Base-by-base conservation (phyloP, 2,797 vertebrate species). In the Onychomys torridus region DNA sequence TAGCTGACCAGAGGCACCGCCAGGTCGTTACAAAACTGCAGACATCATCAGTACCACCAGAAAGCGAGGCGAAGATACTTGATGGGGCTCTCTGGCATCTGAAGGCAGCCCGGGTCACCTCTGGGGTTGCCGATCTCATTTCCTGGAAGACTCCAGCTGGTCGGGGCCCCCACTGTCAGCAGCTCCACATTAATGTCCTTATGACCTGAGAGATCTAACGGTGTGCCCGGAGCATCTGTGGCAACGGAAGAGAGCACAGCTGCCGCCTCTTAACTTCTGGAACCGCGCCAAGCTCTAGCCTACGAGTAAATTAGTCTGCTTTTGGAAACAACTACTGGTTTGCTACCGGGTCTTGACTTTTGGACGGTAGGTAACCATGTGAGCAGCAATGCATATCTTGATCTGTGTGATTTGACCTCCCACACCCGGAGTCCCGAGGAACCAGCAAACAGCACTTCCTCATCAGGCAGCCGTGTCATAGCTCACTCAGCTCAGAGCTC, bases 321-420 rank as follows among this genome's bases (percentile, higher is more conserved):
- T 92, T 93, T 73, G 67, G 73, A 94, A 96, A 71, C 89, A 90
- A 89, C 34, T 77, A 49, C 94, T 78, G 49, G 25, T 67, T 93
- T 84, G 69, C 69, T 59, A 3, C 21, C 7, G 37, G 79, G 83
- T 34, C 65, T 84, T 84, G 59, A 61, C 90, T 78, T 40, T 57
- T 43, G 52, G 32, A 76, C 43, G 21, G 4, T 25, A 5, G 5
- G 69, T 73, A 85, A 89, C 32, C 21, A 0, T 5, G 4, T 81
- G 78, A 32, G 65, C 71, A 77, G 40, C 67, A 6, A 25, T 59
- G 25, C 40, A 55, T 37, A 9, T 95, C 73, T 57, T 37, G 21
- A 79, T 71, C 63, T 21, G 3, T 55, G 14, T 52, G 57, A 52
- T 55, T 75, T 61, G 21, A 61, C n/a, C 40, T 34, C 49, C 37